Base-by-base conservation (phyloP, 1,140 invertebrate species). In the Scaptomyza hsui region DNA sequence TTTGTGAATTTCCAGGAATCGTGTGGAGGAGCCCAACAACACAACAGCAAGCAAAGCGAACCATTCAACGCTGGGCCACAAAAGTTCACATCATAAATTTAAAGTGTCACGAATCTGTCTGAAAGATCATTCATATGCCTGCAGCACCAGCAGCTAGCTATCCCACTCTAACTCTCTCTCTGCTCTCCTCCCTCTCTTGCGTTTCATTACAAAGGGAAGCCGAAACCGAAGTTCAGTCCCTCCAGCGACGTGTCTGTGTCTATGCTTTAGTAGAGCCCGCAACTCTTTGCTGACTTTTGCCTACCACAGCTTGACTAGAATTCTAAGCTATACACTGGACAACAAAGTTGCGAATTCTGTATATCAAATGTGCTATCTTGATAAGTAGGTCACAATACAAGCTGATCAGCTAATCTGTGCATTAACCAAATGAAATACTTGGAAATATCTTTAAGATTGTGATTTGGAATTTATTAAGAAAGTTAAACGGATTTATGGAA, bases 41-140 rank as follows among this genome's bases (percentile, higher is more conserved):
- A 63, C 16, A 32, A 35, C 44, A 9, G 7, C 32, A n/a, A 37
- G 32, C 32, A n/a, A 37, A 37, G 29, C 29, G 4, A 29, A 60
- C 35, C 69, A 59, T 57, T 65, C 63, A 52, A 19, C 37, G 55
- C 21, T 61, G 62, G 64, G 64, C 61, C 56, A 82, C 71, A 82
- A 82, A 88, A 88, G 83, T 88, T 88, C 82, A 88, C 82, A 88
- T 88, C 82, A 89, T 88, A 88, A 89, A 88, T 88, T 88, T 82
- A 89, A 88, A 88, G 82, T 88, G 82, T 88, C 82, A 88, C 82
- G 82, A 88, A 82, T 89, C 82, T 88, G 82, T 88, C 82, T 72
- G 63, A 67, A 77, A 88, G 78, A 82, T 89, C 83, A 89, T 88
- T 82, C 78, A 78, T 88, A 72, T 75, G 78, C 83, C 78, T 63